Conservation (phyloP, 2,113 vertebrate species). For the Mixornis gularis region DNA sequence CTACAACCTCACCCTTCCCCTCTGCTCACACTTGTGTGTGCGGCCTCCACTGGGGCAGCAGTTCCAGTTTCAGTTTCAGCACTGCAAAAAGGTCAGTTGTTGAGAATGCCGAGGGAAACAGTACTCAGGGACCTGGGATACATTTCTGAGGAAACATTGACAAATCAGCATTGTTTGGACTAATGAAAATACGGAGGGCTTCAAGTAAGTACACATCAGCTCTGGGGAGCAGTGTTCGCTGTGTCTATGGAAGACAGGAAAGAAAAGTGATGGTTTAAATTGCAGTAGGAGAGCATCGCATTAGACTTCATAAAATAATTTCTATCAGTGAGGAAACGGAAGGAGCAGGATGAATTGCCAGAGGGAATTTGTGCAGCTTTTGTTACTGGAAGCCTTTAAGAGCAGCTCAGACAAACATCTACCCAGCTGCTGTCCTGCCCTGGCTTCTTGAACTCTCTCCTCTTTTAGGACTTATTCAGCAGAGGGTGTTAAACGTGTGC, state of each 20-base stretch:
- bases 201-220: background rate
- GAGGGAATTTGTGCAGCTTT: background rate
- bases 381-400: background rate
- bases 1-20: background rate
- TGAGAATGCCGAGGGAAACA: background rate
- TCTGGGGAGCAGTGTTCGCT: background rate
- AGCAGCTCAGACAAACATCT: background rate
- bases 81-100: background rate
- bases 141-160: background rate
- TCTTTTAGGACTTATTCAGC: background rate
- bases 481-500: background rate
- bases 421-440: background rate
- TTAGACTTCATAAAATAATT: background rate
- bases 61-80: background rate
- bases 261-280: background rate
- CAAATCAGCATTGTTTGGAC: background rate
- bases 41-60: background rate
- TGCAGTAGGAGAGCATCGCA: background rate
- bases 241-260: background rate
- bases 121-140: background rate
- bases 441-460: conserved; percentile 12
- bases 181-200: background rate
- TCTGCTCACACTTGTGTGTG: background rate
- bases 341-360: background rate
- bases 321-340: background rate